Evolutionary conservation across 2,113 vertebrate species (phyloP), one percentile per base, ranked within the genome.

Genomic region (Sinocyclocheilus grahami): DNA sequence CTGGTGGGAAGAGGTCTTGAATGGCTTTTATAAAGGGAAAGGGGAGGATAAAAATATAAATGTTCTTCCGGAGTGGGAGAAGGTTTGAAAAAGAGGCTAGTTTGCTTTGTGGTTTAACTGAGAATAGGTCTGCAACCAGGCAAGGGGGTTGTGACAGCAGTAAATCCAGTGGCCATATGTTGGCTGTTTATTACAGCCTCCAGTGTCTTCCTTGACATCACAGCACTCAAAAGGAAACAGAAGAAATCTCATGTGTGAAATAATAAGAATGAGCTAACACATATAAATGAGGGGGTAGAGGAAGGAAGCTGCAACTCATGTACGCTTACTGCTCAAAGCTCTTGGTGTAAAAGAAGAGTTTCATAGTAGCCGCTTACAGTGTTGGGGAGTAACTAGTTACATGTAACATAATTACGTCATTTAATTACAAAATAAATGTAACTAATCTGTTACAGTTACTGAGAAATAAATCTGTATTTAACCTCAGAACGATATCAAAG

Each of bases 161-260:
- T 11, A 87, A 88, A 90, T 92, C 88, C 92, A 42, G 80, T 88
- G 88, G 89, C 93, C 93, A 94, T 92, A 93, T 93, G 93, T 92
- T 91, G 87, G 89, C 90, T 93, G 92, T 93, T 94, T 93, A 93
- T 94, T 92, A 89, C 89, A 89, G 78, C 83, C 82, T 87, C 63
- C 42, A 85, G 82, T 74, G 62, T 89, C 85, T 60, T 60, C n/a
- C 63, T 42, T 85, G 55, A 89, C 88, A 87, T 75, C 30, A 33
- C n/a, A 53, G 27, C 75, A 14, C 39, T 85, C 22, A 82, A 86
- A 62, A 81, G 84, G 78, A 87, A 55, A 77, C 37, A 0, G 22
- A 20, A 53, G 9, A 77, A 85, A 78, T 27, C 79, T 71, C 63
- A 71, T 53, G 81, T 83, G 81, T 69, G 42, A 83, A 71, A 77